A percentile compares a stretch with the other conserved stretches of the same genome.
phyloP scores from a whole-genome alignment of 2,797 vertebrate genomes.

The Natrix natrix region DNA sequence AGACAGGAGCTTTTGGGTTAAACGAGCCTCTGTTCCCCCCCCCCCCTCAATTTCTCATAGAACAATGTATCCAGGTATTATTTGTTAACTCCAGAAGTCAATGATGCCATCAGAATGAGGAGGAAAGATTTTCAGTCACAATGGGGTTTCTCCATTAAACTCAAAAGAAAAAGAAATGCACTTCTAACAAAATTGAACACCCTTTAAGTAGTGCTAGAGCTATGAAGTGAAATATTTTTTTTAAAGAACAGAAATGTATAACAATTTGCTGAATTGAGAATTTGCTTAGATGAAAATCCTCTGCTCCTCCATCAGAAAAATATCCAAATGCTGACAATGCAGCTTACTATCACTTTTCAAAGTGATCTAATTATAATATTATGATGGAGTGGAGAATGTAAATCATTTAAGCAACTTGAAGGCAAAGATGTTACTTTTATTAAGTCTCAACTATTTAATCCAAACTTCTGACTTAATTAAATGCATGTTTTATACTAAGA shows the following conservation, averaged over 20 bases:
- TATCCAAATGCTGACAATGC: neutral
- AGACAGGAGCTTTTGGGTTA: neutral
- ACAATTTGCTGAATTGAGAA: neutral
- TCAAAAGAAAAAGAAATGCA: neutral
- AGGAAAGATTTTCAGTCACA: neutral
- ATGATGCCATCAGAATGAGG: neutral
- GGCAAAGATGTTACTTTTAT: neutral
- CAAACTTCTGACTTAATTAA: neutral
- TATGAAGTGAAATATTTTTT: neutral
- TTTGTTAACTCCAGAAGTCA: neutral
- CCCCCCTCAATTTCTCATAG: neutral
- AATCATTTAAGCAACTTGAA: neutral
- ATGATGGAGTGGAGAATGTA: neutral
- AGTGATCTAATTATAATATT: neutral
- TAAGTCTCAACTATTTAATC: neutral
- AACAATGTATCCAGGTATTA: neutral
- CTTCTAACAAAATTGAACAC: neutral
- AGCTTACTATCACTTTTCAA: neutral
- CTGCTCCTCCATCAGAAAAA: neutral
- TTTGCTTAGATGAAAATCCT: neutral
- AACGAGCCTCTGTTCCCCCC: neutral
- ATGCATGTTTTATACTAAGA: neutral
- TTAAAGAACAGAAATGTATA: neutral
- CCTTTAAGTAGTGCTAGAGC: neutral
- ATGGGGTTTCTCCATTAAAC: neutral